phyloP scores from a whole-genome alignment of 1,140 invertebrate genomes.

The Rhopalosiphum padi region DNA sequence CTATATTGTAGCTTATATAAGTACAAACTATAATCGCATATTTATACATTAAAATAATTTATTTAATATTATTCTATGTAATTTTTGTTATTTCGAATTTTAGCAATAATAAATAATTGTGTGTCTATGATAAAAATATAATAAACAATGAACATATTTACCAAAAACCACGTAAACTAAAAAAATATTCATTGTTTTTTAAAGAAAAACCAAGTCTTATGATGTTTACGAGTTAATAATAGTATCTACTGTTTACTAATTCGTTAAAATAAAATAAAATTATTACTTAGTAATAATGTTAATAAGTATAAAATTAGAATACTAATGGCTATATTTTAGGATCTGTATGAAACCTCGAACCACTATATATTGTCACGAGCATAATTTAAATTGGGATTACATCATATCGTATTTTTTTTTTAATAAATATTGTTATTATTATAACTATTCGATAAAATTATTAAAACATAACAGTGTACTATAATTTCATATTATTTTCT shows the following conservation, averaged over 20 bases:
- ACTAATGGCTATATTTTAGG: neutral
- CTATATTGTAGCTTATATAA: neutral
- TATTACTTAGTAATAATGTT: neutral
- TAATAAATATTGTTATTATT: neutral
- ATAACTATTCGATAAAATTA: neutral
- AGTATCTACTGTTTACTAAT: neutral
- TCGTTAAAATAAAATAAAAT: neutral
- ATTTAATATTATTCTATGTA: neutral
- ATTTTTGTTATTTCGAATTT: neutral
- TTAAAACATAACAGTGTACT: neutral
- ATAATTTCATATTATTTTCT: too few species aligned
- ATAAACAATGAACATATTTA: neutral
- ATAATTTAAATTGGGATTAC: neutral
- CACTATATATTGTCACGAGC: too few species aligned
- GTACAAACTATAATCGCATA: neutral
- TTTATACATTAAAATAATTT: neutral
- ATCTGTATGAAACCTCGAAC: too few species aligned
- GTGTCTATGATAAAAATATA: too few species aligned
- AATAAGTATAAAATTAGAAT: neutral
- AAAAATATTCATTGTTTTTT: neutral
- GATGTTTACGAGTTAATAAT: neutral
- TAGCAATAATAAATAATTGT: too few species aligned
- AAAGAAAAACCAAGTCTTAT: neutral
- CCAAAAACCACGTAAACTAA: neutral
- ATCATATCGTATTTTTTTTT: neutral